phyloP scores from a whole-genome alignment of 2,888 invertebrate genomes.

The Pseudanteris insignis region DNA sequence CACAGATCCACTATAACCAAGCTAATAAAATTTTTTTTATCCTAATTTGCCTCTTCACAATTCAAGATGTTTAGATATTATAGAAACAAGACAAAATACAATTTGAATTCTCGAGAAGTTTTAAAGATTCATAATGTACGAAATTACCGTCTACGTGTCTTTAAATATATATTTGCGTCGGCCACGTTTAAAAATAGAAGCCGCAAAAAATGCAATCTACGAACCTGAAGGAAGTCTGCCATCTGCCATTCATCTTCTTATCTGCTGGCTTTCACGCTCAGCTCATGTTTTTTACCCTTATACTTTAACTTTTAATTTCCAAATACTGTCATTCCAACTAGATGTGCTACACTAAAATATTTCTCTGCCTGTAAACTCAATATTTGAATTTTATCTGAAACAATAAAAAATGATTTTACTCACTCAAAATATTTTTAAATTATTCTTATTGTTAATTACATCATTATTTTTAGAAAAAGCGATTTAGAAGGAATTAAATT shows the following conservation, averaged over 20 bases:
- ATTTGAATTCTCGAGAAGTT: slow-evolving; percentile 14
- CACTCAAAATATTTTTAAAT: too few relatives aligned
- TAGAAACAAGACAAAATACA: slow-evolving; percentile 22
- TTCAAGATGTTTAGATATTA: too few relatives aligned
- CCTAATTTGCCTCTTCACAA: too few relatives aligned
- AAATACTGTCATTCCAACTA: slow-evolving; percentile 1
- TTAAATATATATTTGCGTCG: slow-evolving; percentile 60
- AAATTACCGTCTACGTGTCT: slow-evolving; percentile 54
- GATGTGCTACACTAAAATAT: too few relatives aligned
- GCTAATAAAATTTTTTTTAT: too few relatives aligned
- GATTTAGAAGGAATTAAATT: too few relatives aligned
- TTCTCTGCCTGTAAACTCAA: too few relatives aligned
- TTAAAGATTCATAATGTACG: slow-evolving; percentile 23
- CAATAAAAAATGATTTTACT: too few relatives aligned
- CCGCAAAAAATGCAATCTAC: slow-evolving; percentile 54
- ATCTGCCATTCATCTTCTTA: slow-evolving; percentile 37
- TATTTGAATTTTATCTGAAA: too few relatives aligned
- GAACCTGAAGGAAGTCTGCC: slow-evolving; percentile 46
- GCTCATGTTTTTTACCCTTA: slow-evolving; percentile 14
- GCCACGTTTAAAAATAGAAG: slow-evolving; percentile 60
- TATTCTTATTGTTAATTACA: too few relatives aligned
- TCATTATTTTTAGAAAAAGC: too few relatives aligned
- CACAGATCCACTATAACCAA: too few relatives aligned
- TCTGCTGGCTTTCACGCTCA: slow-evolving; percentile 1
- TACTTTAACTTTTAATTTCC: slow-evolving; percentile 9